These are phyloP conservation scores for Drosophila cyrtoloma DNA, from an alignment of 2,888 invertebrate species.

Conservation along the genomic window DNA sequence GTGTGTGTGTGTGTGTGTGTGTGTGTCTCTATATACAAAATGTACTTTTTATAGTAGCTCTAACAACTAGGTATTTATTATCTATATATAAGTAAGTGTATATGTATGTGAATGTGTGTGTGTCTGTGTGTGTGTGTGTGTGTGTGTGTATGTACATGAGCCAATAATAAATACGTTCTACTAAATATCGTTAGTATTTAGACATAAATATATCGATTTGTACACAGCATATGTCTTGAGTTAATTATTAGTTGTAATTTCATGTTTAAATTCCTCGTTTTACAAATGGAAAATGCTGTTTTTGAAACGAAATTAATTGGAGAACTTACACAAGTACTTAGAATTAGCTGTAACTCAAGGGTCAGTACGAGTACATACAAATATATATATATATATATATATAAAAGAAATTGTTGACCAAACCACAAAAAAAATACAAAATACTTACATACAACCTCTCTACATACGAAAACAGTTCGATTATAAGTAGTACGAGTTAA, in stretches of 20 bases:
- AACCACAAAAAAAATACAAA: conserved; percentile 16
- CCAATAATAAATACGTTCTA: conserved; percentile 23
- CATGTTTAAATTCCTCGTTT: conserved; percentile 68
- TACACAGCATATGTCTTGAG: conserved; percentile 71
- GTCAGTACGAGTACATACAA: conserved; percentile 17
- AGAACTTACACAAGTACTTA: conserved; percentile 53
- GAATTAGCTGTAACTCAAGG: conserved; percentile 31
- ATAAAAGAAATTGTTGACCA: conserved; percentile 24
- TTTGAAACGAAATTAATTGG: conserved; percentile 32
- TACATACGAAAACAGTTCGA: conserved; percentile 43
- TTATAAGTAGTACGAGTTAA: conserved; percentile 45
- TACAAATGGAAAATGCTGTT: conserved; percentile 40
- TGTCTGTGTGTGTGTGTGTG: conserved; percentile 7
- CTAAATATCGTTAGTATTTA: conserved; percentile 43
- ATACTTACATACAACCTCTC: conserved; percentile 57
- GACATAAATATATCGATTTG: conserved; percentile 75
- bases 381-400: neutral
- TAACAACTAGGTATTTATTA: conserved; percentile 64
- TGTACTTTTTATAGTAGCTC: conserved; percentile 39
- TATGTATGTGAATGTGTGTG: conserved; percentile 18
- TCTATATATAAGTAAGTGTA: conserved; percentile 17
- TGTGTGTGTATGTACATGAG: conserved; percentile 44
- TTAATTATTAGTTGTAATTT: conserved; percentile 49
- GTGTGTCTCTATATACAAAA: conserved; percentile 54
- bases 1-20: conserved; percentile 5